Conservation (phyloP, 2,113 vertebrate species). For the Rhinogobius similis region DNA sequence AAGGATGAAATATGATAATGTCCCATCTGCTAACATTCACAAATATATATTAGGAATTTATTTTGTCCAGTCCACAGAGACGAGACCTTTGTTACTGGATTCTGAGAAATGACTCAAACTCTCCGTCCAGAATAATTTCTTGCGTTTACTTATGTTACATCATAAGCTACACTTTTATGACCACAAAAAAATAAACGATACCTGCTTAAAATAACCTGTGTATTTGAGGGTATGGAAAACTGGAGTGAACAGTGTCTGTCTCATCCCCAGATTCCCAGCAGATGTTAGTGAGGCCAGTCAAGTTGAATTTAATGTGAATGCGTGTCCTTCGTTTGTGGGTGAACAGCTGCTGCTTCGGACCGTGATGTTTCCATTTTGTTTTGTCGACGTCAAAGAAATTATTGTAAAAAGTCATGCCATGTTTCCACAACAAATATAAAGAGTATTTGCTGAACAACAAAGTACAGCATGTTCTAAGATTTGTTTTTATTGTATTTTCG, state of each 20-base stretch:
- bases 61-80: not conserved
- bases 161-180: no score
- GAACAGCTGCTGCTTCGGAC: slow-evolving; percentile 36
- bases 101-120: no score
- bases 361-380: slow-evolving; percentile 20
- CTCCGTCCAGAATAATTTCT: no score
- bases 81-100: no score
- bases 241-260: not conserved
- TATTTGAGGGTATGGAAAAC: not conserved
- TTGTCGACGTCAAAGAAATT: slow-evolving; percentile 5
- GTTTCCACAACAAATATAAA: no score
- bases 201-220: not conserved
- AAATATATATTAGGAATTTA: not conserved
- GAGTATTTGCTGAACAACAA: not conserved
- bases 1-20: not conserved
- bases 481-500: not conserved
- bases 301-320: slow-evolving; percentile 18
- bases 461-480: not conserved
- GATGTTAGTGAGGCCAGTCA: slow-evolving; percentile 25
- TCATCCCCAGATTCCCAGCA: slow-evolving; percentile 9
- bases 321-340: slow-evolving; percentile 17
- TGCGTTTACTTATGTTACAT: no score
- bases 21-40: not conserved
- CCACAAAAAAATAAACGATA: not conserved
- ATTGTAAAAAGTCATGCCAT: not conserved